phyloP scores from a whole-genome alignment of 2,113 vertebrate species.

The Oreochromis niloticus region DNA sequence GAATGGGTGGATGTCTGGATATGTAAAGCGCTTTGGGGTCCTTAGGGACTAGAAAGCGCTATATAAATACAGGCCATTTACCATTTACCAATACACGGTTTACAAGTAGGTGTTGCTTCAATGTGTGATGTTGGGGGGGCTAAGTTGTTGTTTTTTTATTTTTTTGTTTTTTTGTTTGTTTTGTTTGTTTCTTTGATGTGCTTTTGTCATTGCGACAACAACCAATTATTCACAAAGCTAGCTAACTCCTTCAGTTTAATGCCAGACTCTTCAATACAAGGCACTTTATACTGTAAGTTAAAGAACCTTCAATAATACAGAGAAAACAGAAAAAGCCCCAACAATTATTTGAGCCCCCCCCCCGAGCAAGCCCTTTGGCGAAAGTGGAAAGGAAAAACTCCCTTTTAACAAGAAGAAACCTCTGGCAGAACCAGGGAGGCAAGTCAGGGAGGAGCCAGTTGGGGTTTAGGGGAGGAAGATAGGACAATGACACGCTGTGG shows the following conservation, averaged over 20 bases:
- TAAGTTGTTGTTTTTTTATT: background rate
- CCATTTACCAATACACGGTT: fast-evolving
- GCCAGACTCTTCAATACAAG: background rate
- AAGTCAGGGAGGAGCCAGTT: background rate
- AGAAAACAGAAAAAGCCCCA: background rate
- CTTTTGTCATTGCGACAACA: background rate
- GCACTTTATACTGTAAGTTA: background rate
- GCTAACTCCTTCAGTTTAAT: background rate
- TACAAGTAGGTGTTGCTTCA: background rate
- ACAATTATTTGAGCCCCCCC: background rate
- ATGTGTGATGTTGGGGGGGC: background rate
- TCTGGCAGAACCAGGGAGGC: background rate
- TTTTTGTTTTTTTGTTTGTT: background rate
- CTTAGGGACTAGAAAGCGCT: too few species aligned
- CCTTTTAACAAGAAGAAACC: background rate
- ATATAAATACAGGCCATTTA: too few species aligned
- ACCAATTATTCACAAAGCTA: background rate
- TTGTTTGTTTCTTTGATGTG: background rate
- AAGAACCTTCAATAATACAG: background rate
- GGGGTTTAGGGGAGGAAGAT: background rate
- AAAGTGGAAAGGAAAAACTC: background rate
- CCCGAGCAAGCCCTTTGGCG: background rate
- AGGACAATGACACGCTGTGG: background rate
- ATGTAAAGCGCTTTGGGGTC: too few species aligned
- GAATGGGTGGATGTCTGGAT: too few species aligned